These are phyloP conservation scores for Darevskia nairensis DNA, from an alignment of 2,797 vertebrate species.

Conservation along the genomic window DNA sequence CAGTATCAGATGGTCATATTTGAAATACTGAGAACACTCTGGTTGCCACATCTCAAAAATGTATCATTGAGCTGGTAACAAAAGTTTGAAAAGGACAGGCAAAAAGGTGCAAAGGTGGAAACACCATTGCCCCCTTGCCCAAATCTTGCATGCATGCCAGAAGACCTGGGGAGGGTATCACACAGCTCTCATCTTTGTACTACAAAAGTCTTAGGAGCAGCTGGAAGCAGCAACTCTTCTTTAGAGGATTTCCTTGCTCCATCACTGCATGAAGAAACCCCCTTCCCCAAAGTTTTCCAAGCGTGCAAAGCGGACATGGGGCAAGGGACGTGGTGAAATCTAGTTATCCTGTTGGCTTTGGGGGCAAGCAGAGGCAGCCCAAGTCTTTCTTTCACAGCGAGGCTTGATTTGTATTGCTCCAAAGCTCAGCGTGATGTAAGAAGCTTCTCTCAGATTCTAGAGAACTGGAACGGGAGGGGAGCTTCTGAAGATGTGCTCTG, in stretches of 20 bases:
- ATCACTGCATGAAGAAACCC: neutral
- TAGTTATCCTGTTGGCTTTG: neutral
- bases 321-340: neutral
- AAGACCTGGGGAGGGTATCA: neutral
- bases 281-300: constrained; percentile 8
- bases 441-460: neutral
- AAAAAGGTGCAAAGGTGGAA: neutral
- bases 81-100: neutral
- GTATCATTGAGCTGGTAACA: neutral
- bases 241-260: too few species aligned
- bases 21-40: neutral
- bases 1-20: neutral
- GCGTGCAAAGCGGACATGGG: neutral
- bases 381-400: neutral
- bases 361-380: neutral
- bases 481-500: neutral
- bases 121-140: neutral
- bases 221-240: neutral
- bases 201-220: neutral
- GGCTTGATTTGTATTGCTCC: neutral
- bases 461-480: neutral
- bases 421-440: neutral
- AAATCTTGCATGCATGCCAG: neutral
- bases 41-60: neutral
- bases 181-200: neutral